A percentile compares a stretch with the other conserved stretches of the same genome.
Evolutionary conservation across 2,888 invertebrate genomes (phyloP).

Genomic region (Antheraea assamensis): DNA sequence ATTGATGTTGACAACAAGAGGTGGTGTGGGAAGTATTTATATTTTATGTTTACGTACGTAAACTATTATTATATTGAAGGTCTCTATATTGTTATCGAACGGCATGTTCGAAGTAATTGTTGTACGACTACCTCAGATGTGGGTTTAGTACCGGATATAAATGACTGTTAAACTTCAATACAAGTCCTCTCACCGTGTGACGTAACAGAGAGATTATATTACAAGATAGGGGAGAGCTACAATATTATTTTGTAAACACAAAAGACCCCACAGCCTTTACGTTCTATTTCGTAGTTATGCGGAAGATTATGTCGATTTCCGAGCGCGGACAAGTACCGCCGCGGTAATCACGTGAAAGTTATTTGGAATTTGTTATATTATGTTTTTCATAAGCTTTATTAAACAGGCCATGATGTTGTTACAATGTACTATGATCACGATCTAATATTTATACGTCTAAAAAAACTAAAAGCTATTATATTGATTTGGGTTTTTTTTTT

Average conservation of each 20-base stretch:
- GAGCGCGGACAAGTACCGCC: neutral
- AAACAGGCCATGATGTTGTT: neutral
- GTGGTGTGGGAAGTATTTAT: too few relatives aligned
- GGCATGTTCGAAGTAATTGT: neutral
- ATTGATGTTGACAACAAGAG: too few relatives aligned
- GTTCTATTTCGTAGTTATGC: slow-evolving; percentile 13
- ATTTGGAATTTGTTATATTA: neutral
- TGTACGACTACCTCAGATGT: neutral
- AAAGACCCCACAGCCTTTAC: neutral
- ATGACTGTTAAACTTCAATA: neutral
- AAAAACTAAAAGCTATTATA: neutral
- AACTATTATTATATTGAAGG: neutral
- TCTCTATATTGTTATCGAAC: neutral
- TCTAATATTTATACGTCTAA: neutral
- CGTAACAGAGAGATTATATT: slow-evolving; percentile 9
- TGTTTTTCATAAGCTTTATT: neutral
- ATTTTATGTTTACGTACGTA: too few relatives aligned
- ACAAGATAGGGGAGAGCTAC: slow-evolving; percentile 1
- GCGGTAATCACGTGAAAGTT: slow-evolving; percentile 12
- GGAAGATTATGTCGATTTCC: slow-evolving; percentile 22
- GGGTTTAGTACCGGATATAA: slow-evolving; percentile 4
- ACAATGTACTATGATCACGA: neutral
- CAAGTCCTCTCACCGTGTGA: slow-evolving; percentile 7
- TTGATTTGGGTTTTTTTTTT: neutral
- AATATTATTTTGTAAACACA: slow-evolving; percentile 10